These are phyloP conservation scores for Dasypogon diadema DNA, from an alignment of 2,888 invertebrate genomes.

Conservation along the genomic window DNA sequence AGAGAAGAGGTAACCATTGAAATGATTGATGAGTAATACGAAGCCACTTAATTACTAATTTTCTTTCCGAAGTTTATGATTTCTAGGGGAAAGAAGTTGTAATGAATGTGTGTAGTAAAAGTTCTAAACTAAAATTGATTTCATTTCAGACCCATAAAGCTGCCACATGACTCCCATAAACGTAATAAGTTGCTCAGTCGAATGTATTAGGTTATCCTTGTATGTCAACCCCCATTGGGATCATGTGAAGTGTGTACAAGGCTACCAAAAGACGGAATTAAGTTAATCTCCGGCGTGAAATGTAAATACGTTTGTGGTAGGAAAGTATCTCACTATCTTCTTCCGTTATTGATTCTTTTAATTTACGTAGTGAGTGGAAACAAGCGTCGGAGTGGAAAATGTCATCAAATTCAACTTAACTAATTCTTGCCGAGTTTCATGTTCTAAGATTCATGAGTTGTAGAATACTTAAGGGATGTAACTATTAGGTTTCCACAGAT, in stretches of 20 bases:
- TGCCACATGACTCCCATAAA: conserved; percentile 45
- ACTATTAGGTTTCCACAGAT: too few relatives aligned
- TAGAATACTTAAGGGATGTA: too few relatives aligned
- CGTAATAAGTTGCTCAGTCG: conserved; percentile 36
- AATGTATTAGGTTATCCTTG: conserved; percentile 7
- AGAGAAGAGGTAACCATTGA: not conserved
- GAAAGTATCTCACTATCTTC: not conserved
- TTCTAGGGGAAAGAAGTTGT: not conserved
- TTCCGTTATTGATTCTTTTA: conserved; percentile 5
- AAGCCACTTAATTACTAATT: conserved; percentile 33
- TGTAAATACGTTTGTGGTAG: not conserved
- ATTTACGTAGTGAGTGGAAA: not conserved
- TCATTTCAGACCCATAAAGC: conserved; percentile 31
- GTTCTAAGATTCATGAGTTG: too few relatives aligned
- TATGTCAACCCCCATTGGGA: conserved; percentile 10
- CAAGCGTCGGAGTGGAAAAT: not conserved
- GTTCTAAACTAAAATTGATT: conserved; percentile 46
- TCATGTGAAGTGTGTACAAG: conserved; percentile 22
- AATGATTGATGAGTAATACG: conserved; percentile 31
- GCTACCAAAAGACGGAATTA: conserved; percentile 35
- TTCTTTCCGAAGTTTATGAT: not conserved
- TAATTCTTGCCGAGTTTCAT: too few relatives aligned
- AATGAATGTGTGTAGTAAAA: not conserved
- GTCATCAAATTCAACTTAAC: too few relatives aligned
- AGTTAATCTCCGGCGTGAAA: conserved; percentile 38